phyloP scores from a whole-genome alignment of 2,797 vertebrate genomes.

The Anolis apletophallus region DNA sequence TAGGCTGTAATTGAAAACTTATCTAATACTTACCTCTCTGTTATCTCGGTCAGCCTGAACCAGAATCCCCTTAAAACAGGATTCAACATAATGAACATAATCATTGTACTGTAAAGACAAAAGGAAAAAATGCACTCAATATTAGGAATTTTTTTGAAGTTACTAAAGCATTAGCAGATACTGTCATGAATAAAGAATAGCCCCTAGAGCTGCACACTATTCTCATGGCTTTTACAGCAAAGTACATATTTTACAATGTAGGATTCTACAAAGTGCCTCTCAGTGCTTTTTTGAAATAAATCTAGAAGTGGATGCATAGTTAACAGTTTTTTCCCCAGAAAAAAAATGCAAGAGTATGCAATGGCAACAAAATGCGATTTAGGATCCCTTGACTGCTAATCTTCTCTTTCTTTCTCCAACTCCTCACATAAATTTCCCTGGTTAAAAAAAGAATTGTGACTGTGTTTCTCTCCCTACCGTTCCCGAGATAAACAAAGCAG shows the following conservation, averaged over 20 bases:
- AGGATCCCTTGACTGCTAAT: neutral
- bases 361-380: neutral
- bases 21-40: slow-evolving; percentile 86
- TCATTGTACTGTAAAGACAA: slow-evolving; percentile 90
- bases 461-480: neutral
- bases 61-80: slow-evolving; percentile 94
- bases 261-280: neutral
- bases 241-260: neutral
- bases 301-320: neutral
- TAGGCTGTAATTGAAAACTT: too few species aligned
- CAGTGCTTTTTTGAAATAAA: neutral
- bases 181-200: slow-evolving; percentile 5
- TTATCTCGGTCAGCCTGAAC: slow-evolving; percentile 98
- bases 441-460: neutral
- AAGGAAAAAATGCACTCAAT: neutral
- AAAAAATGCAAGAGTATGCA: neutral
- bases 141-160: neutral
- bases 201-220: neutral
- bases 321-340: neutral
- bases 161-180: neutral
- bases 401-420: neutral
- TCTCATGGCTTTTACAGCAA: neutral
- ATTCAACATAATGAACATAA: slow-evolving; percentile 93
- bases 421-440: neutral
- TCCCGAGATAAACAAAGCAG: neutral